Evolutionary conservation across 2,797 vertebrate species (phyloP).

Genomic region (Thalassophryne amazonica): DNA sequence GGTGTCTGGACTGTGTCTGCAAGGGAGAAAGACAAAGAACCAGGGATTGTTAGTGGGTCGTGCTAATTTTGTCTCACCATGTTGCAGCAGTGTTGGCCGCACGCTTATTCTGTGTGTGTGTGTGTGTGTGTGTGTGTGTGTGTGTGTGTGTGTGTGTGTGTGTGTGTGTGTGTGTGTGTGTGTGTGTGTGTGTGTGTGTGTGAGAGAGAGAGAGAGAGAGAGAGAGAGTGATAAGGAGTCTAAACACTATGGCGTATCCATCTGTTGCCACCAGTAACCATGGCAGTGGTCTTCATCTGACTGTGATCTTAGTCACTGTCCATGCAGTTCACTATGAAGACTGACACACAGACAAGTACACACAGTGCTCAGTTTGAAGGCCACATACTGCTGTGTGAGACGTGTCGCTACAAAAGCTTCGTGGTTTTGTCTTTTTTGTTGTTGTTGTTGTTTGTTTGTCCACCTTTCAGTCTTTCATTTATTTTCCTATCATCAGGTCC

Average conservation of each 20-base stretch:
- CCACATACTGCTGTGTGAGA: slow-evolving; percentile 1
- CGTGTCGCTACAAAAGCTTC: background rate
- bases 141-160: slow-evolving; percentile 11
- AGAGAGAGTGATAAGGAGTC: slow-evolving; percentile 44
- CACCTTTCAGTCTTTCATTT: background rate
- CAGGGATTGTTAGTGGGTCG: slow-evolving; percentile 28
- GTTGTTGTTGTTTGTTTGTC: background rate
- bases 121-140: slow-evolving; percentile 3
- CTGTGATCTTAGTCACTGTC: slow-evolving; percentile 59
- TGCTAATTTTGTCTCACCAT: slow-evolving; percentile 60
- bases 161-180: slow-evolving; percentile 22
- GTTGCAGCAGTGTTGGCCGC: no score
- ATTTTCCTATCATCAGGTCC: no score
- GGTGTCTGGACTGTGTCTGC: slow-evolving; percentile 5
- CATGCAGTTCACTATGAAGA: slow-evolving; percentile 49
- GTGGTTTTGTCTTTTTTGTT: background rate
- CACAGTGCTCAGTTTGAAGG: slow-evolving; percentile 7
- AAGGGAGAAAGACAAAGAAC: slow-evolving; percentile 17
- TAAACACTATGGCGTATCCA: slow-evolving; percentile 59
- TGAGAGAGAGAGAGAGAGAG: no score
- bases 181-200: slow-evolving; percentile 11
- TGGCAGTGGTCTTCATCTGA: slow-evolving; percentile 56
- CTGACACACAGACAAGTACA: slow-evolving; percentile 15
- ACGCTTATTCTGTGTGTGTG: slow-evolving; percentile 27
- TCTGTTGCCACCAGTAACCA: slow-evolving; percentile 67